Evolutionary conservation across 1,140 invertebrate species (phyloP), one percentile per base, ranked within the genome.

Genomic region (Elymnias hypermnestra): DNA sequence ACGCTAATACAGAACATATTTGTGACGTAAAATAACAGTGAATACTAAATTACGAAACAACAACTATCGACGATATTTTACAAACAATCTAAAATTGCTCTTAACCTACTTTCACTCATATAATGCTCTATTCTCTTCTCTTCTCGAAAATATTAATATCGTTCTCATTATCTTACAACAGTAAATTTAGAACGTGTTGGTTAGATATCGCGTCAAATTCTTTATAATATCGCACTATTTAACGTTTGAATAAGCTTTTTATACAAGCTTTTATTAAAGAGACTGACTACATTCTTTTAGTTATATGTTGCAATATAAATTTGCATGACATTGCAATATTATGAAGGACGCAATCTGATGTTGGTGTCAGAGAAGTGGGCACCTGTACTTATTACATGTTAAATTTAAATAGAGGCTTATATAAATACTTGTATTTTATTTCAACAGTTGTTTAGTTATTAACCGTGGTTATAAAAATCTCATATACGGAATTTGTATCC

Each of bases 51-150:
- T 12, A 18, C 7, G 18, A 9, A 17, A 35, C 5, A 35, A 35
- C 31, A 6, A 12, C 2, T 2, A 18, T 35, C 14, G 14, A 17
- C 18, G 8, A 10, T 36, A 21, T 36, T 36, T 36, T 19, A 15
- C n/a, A n/a, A 5, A 36, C 33, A 36, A 36, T 19, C 33, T 18
- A 33, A 36, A 36, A 14, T 5, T 8, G 15, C n/a, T 35, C 12
- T 36, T 21, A 36, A 9, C 33, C 33, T 19, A 36, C 33, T 36
- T 36, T 36, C 33, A 36, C 33, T 36, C 33, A 2, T 35, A 9
- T 10, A 33, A 14, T 15, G 12, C 15, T 12, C 8, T 33, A 33
- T 33, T 33, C 29, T 33, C 29, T 33, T 33, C 29, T 15, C 29
- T 33, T 33, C 29, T 33, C 6, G 1, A 33, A 14, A 29, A 7